Base-by-base conservation (phyloP, 2,888 invertebrate genomes). In the Drosophila silvestris region DNA sequence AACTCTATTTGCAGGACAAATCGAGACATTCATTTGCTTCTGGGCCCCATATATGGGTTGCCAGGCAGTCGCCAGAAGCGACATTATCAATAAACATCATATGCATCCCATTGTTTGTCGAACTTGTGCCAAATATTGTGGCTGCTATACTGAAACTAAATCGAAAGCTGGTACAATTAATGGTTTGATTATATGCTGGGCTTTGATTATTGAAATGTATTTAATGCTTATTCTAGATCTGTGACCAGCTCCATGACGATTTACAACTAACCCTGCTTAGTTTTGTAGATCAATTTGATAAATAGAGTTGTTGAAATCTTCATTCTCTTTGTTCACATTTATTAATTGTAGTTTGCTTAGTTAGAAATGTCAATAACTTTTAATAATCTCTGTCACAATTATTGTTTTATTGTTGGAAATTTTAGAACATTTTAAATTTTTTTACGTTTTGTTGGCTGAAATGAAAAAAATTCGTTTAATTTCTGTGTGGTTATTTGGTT, bases 21-120 rank as follows among this genome's bases (percentile, higher is more conserved):
- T 76, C 1, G 62, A 77, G 28, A 76, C 76, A 0, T 76, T 72
- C 28, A 44, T 62, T n/a, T 76, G 76, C 35, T 76, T 76, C 12
- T 77, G 76, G 78, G 60, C 78, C 0, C 74, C 74, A 0, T 5
- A 33, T 7, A 7, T 68, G n/a, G 77, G 74, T 6, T 77, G 77
- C 19, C 52, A 63, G 47, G 62, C 32, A 0, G 66, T 47, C 10
- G 47, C 72, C 5, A 66, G 28, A 5, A 52, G 32, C 9, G 16
- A 50, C 10, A 2, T 44, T 19, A 1, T 67, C 2, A 73, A 78
- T 16, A 53, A 61, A 39, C 30, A 30, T 12, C 67, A 53, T 35
- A 63, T 77, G 54, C 37, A 63, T 35, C 37, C 10, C 1, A 14
- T 12, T 7, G 66, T 16, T 22, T 76, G 78, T 56, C 47, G 1